Evolutionary conservation across 2,888 invertebrate genomes (phyloP), one percentile per base, ranked within the genome.

Genomic region (Entomobrya proxima): DNA sequence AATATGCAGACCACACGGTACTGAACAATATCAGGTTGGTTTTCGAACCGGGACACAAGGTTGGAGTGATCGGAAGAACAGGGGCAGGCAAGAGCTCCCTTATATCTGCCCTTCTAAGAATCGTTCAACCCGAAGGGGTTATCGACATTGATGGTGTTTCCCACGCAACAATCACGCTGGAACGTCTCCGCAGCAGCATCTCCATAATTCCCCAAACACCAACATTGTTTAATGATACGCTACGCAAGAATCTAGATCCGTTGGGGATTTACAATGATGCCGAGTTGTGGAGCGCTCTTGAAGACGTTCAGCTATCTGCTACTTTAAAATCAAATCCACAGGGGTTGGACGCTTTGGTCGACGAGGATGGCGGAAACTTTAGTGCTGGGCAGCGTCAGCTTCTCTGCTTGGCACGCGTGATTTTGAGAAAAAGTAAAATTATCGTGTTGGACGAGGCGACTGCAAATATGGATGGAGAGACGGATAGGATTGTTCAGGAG

Each of bases 41-140:
- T 18, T 3, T 61, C 3, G 32, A 61, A 13, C 32, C 61, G 1
- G 30, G 61, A 2, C 30, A 61, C 30, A 61, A 61, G n/a, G 61
- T 61, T 1, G 61, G 61, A 6, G n/a, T 61, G 1, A n/a, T 61
- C 6, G 61, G 61, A 15, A 7, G 61, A 30, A 61, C 61, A 7
- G 61, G 61, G 9, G 61, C 61, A 6, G 61, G 61, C 27, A 61
- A 61, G 30, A 27, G 30, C 30, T 61, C 61, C 27, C 61, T 61
- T 1, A 61, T 61, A 2, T 30, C 61, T 7, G 27, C 61, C 2
- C 30, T 61, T 1, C n/a, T 61, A 3, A 9, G 61, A 30, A 30
- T 61, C 9, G 27, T 32, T 9, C 2, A 61, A 3, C 27, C 21
- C 30, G 61, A 61, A 2, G 61, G 61, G 3, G n/a, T 3, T 3